Conservation (phyloP, 2,888 invertebrate species). For the Mimas tiliae region DNA sequence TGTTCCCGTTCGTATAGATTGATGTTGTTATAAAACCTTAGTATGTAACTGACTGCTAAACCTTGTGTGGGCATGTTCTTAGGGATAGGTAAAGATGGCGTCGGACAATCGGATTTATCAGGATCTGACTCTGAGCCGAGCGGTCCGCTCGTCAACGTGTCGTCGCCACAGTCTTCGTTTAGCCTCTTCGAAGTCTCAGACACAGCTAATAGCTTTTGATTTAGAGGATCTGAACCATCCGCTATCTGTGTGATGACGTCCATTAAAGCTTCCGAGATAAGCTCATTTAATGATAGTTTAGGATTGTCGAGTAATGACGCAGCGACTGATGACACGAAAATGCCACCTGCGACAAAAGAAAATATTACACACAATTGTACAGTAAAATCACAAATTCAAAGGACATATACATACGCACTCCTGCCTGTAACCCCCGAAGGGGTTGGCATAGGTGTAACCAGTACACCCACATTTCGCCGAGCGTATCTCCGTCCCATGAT, state of each 20-base stretch:
- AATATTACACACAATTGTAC: background rate
- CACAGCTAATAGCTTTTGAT: constrained; percentile 76
- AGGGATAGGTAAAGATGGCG: constrained; percentile 73
- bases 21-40: constrained; percentile 87
- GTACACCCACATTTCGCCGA: no score
- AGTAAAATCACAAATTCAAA: background rate
- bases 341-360: constrained; percentile 67
- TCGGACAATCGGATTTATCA: constrained; percentile 73
- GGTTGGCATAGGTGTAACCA: no score
- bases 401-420: no score
- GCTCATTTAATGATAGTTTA: constrained; percentile 77
- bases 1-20: constrained; percentile 90
- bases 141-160: constrained; percentile 63
- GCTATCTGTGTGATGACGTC: constrained; percentile 86
- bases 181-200: constrained; percentile 74
- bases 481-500: no score
- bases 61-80: constrained; percentile 73
- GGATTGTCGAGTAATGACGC: constrained; percentile 82
- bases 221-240: constrained; percentile 84
- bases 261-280: constrained; percentile 87
- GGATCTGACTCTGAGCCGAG: constrained; percentile 63
- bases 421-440: no score
- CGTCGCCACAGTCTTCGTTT: constrained; percentile 76
- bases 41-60: constrained; percentile 75
- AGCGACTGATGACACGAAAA: constrained; percentile 85